Base-by-base conservation (phyloP, 1,140 invertebrate genomes). In the Grapholita molesta region DNA sequence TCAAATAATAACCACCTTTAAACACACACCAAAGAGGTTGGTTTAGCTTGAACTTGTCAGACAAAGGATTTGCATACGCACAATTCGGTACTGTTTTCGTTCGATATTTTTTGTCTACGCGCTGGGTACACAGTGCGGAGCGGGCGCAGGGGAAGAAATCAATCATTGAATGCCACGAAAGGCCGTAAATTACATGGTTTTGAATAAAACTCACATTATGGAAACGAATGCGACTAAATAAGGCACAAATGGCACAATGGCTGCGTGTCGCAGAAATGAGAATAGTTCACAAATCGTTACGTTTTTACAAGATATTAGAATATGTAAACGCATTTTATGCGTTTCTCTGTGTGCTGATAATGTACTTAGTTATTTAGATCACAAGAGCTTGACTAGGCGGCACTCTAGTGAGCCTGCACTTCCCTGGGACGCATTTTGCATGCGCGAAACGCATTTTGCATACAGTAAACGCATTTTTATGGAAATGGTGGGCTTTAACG, bases 11-110 rank as follows among this genome's bases (percentile, higher is more conserved):
- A 28, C 32, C 12, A 8, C n/a, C 7, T 12, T 28, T 61, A 61
- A 11, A n/a, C 4, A 15, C 23, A 28, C 6, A 6, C 11, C 4
- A 61, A 30, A 61, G 55, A 15, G 55, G 8, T 30, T 11, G 24
- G 1, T 8, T 32, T 61, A 15, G 55, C 53, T 42, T 15, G 5
- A 1, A 24, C 11, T 23, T 12, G 15, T 35, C 21, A 52, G 24
- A 75, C 68, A 73, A 76, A 71, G 66, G 66, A 73, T 76, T 76
- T 76, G 74, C 74, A 76, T 76, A 76, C 61, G 28, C 52, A 35
- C 35, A 33, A 66, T 23, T 18, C 25, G 55, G 18, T 21, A 38
- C 67, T 73, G 67, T 73, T 70, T 73, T 66, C 70, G 66, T 24
- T 11, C 30, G 64, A 72, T 33, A 42, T 28, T 69, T 75, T 67